A percentile compares a stretch with the other conserved stretches of the same genome.
Evolutionary conservation across 2,797 vertebrate species (phyloP).

Genomic region (Nyctibius grandis): DNA sequence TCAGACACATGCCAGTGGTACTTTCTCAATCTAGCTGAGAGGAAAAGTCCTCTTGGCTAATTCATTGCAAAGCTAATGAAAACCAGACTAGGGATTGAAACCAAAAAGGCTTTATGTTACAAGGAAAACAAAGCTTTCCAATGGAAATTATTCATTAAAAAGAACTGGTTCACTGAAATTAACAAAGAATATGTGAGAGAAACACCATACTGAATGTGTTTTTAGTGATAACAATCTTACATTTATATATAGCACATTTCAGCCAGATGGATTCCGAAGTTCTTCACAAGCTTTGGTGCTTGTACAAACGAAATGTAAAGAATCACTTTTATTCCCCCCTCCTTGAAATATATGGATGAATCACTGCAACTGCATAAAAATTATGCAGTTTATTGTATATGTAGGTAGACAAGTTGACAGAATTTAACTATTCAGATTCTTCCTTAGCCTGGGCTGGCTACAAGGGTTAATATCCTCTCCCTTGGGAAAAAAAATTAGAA

Average conservation of each 20-base stretch:
- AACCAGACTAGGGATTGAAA: constrained; percentile 70
- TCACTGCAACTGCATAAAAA: constrained; percentile 7
- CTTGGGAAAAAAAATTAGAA: background rate
- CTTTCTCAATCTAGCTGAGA: constrained; percentile 63
- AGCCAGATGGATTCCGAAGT: constrained; percentile 64
- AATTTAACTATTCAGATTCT: background rate
- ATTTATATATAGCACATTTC: constrained; percentile 60
- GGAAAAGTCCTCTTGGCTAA: constrained; percentile 70
- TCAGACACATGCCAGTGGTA: constrained; percentile 26
- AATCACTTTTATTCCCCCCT: constrained; percentile 14
- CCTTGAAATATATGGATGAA: constrained; percentile 27
- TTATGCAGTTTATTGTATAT: background rate
- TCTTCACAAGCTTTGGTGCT: constrained; percentile 52
- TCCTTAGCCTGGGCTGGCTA: background rate
- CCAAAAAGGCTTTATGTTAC: constrained; percentile 69
- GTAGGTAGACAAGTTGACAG: background rate
- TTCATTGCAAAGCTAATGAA: constrained; percentile 71
- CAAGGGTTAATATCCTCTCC: background rate
- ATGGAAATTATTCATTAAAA: constrained; percentile 77
- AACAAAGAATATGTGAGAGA: constrained; percentile 73
- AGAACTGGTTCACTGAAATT: constrained; percentile 70
- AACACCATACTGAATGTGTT: constrained; percentile 70
- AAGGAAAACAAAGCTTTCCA: constrained; percentile 71
- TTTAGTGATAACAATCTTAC: constrained; percentile 70
- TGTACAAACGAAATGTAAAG: constrained; percentile 50